phyloP scores from a whole-genome alignment of 1,140 invertebrate genomes.

The Dreissena rostriformis region DNA sequence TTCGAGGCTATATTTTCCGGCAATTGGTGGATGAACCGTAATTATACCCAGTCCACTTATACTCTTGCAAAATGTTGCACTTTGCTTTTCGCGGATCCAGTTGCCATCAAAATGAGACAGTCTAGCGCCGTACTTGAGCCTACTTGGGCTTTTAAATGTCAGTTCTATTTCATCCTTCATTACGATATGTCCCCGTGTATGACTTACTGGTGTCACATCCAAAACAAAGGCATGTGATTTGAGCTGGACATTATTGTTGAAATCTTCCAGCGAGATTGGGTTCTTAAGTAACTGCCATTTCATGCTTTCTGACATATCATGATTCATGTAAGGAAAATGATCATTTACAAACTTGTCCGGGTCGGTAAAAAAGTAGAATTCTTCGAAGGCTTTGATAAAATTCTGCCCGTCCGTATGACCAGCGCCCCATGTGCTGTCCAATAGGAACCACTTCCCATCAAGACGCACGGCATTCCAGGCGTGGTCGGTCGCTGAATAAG shows the following conservation, averaged over 20 bases:
- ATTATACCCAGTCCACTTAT: constrained; percentile 27
- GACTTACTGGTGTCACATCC: constrained; percentile 39
- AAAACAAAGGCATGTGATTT: constrained; percentile 12
- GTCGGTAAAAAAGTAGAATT: constrained; percentile 82
- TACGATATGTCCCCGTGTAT: constrained; percentile 21
- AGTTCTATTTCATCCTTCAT: constrained; percentile 53
- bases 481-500: constrained; percentile 88
- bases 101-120: constrained; percentile 13
- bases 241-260: constrained; percentile 29
- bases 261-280: constrained; percentile 51
- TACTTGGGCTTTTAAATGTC: constrained; percentile 9
- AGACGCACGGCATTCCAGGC: constrained; percentile 70
- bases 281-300: constrained; percentile 59
- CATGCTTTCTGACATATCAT: constrained; percentile 56
- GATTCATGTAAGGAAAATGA: constrained; percentile 81
- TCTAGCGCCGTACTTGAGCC: constrained; percentile 3
- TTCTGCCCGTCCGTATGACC: constrained; percentile 59
- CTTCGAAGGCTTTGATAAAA: constrained; percentile 60
- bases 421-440: constrained; percentile 81
- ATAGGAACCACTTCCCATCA: constrained; percentile 63
- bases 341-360: constrained; percentile 81
- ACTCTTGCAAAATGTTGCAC: background rate
- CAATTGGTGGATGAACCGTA: constrained; percentile 31
- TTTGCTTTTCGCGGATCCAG: background rate
- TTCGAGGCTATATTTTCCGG: constrained; percentile 44